A percentile compares a stretch with the other conserved stretches of the same genome.
phyloP scores from a whole-genome alignment of 2,113 vertebrate genomes.

The Coregonus clupeaformis region DNA sequence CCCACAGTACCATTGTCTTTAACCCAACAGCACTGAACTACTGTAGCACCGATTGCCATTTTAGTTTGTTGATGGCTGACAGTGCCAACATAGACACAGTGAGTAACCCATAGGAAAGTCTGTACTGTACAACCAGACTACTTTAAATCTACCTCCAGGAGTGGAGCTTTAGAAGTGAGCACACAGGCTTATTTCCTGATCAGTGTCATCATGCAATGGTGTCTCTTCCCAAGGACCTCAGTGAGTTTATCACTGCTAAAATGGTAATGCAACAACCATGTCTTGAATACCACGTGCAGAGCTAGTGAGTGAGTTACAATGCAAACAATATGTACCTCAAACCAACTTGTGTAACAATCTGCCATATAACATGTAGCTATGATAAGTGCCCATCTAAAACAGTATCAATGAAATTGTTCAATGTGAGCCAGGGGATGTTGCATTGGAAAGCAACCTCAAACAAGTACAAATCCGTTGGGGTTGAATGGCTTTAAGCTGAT shows the following conservation, averaged over 20 bases:
- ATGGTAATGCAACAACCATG: constrained; percentile 19
- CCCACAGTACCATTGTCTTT: no score
- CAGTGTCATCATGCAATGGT: constrained; percentile 4
- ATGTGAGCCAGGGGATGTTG: constrained; percentile 30
- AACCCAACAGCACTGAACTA: no score
- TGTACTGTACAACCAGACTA: not conserved
- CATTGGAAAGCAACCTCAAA: constrained; percentile 14
- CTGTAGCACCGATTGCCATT: no score
- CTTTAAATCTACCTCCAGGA: constrained; percentile 11
- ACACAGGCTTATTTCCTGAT: constrained; percentile 16
- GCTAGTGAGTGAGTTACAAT: not conserved
- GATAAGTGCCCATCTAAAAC: constrained; percentile 27
- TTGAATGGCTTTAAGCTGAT: constrained; percentile 21
- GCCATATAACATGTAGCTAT: not conserved
- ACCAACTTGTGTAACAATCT: constrained; percentile 10
- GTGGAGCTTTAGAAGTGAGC: constrained; percentile 8
- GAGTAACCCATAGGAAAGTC: no score
- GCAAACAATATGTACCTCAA: constrained; percentile 15
- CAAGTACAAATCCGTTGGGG: constrained; percentile 5
- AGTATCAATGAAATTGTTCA: constrained; percentile 22
- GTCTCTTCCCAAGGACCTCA: constrained; percentile 16
- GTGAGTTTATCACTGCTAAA: constrained; percentile 8
- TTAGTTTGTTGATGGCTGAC: no score
- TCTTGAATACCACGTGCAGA: constrained; percentile 10
- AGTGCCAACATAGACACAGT: not conserved